A percentile compares a stretch with the other conserved stretches of the same genome.
These are phyloP conservation scores for Ptyas mucosa DNA, from an alignment of 2,113 vertebrate species.

Conservation along the genomic window DNA sequence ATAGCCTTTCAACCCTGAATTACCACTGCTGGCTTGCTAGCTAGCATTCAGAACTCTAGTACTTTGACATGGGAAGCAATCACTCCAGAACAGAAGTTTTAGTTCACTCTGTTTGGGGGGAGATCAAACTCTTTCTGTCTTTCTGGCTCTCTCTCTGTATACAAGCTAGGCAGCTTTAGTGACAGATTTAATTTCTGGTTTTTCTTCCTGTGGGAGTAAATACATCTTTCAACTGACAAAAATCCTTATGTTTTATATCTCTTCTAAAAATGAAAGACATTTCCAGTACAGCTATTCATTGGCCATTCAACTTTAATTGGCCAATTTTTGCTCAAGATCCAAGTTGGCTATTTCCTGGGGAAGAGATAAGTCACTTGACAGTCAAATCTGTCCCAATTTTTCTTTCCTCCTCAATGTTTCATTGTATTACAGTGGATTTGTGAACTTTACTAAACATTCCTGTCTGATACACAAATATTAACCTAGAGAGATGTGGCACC, in stretches of 20 bases:
- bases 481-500: conserved; percentile 54
- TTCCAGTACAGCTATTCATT: conserved; percentile 53
- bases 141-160: background rate
- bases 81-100: conserved; percentile 34
- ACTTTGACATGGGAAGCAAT: conserved; percentile 33
- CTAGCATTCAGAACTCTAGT: conserved; percentile 11
- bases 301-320: conserved; percentile 68
- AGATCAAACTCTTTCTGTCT: conserved; percentile 39
- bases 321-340: conserved; percentile 64
- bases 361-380: conserved; percentile 57
- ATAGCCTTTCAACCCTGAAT: background rate
- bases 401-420: conserved; percentile 52
- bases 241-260: conserved; percentile 24
- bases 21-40: conserved; percentile 10
- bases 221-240: conserved; percentile 58
- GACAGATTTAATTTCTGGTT: conserved; percentile 64
- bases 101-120: conserved; percentile 36
- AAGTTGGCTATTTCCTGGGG: conserved; percentile 58
- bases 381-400: conserved; percentile 32
- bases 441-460: conserved; percentile 61
- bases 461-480: conserved; percentile 58
- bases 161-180: conserved; percentile 34
- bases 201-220: conserved; percentile 58
- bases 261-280: conserved; percentile 47
- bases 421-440: conserved; percentile 45